Percentiles rank a stretch among this genome's conserved stretches.
Conservation (phyloP, 2,888 invertebrate species). For the Hydraecia micacea region DNA sequence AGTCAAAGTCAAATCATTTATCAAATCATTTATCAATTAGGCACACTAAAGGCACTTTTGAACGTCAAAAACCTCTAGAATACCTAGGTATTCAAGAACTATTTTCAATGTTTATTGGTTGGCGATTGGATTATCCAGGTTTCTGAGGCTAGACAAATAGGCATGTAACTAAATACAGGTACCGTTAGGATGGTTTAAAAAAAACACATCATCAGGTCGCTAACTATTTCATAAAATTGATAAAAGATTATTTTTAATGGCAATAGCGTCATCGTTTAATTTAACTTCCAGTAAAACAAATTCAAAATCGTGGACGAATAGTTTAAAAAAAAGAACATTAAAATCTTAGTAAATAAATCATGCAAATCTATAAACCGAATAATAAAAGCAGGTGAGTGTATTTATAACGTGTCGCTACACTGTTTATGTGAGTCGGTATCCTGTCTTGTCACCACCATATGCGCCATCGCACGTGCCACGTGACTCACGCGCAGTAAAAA, state of each 20-base stretch:
- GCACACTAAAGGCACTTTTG: too few species aligned
- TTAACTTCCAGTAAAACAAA: not conserved
- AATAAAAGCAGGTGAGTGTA: slow-evolving; percentile 57
- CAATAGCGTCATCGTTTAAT: slow-evolving; percentile 16
- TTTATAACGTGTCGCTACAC: slow-evolving; percentile 49
- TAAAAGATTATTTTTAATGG: not conserved
- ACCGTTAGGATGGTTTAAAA: not conserved
- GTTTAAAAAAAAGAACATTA: slow-evolving; percentile 28
- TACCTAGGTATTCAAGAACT: not conserved
- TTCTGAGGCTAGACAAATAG: not conserved
- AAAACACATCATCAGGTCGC: not conserved
- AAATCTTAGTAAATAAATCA: slow-evolving; percentile 43
- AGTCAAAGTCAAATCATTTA: too few species aligned
- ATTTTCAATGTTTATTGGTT: not conserved
- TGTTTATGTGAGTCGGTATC: slow-evolving; percentile 42
- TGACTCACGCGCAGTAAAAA: slow-evolving; percentile 71
- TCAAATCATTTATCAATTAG: too few species aligned
- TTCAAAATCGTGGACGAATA: slow-evolving; percentile 3
- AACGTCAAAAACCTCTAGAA: too few species aligned
- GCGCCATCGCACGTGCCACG: slow-evolving; percentile 72
- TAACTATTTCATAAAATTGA: not conserved
- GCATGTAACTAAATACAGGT: not conserved
- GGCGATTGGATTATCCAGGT: too few species aligned
- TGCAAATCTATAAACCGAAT: slow-evolving; percentile 36
- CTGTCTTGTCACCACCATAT: slow-evolving; percentile 66